Conservation (phyloP, 2,113 vertebrate species). For the Podiceps cristatus region DNA sequence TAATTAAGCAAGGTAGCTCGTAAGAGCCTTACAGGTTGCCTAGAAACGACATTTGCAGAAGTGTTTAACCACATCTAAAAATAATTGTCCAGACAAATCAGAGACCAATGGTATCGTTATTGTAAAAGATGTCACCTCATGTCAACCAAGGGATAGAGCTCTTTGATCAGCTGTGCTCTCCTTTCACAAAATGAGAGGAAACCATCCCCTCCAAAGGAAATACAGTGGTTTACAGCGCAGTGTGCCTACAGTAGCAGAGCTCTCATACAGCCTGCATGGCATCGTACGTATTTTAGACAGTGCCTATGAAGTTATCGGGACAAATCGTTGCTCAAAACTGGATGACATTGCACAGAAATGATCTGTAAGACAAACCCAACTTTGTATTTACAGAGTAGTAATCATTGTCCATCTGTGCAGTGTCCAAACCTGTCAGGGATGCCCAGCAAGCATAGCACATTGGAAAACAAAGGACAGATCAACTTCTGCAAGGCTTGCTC, state of each 20-base stretch:
- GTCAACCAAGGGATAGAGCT: neutral
- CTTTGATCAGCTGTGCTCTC: neutral
- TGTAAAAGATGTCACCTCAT: neutral
- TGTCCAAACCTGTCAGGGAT: neutral
- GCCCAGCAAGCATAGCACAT: neutral
- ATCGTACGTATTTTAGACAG: neutral
- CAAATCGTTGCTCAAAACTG: neutral
- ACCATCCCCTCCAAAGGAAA: neutral
- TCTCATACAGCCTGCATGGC: neutral
- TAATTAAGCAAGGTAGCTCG: slow-evolving; percentile 58
- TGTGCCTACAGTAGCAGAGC: neutral
- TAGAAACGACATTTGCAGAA: slow-evolving; percentile 63
- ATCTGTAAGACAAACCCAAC: neutral
- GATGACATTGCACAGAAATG: neutral
- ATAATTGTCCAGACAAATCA: slow-evolving; percentile 46
- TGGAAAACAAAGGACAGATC: neutral
- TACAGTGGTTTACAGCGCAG: fast-evolving
- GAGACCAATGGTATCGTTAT: neutral
- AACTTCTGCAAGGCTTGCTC: neutral
- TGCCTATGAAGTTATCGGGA: neutral
- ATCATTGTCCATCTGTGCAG: neutral
- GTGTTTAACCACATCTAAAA: slow-evolving; percentile 64
- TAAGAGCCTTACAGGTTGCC: slow-evolving; percentile 59
- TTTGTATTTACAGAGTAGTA: neutral
- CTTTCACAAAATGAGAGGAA: neutral